Conservation (phyloP, 2,797 vertebrate species). For the Girardinus metallicus region DNA sequence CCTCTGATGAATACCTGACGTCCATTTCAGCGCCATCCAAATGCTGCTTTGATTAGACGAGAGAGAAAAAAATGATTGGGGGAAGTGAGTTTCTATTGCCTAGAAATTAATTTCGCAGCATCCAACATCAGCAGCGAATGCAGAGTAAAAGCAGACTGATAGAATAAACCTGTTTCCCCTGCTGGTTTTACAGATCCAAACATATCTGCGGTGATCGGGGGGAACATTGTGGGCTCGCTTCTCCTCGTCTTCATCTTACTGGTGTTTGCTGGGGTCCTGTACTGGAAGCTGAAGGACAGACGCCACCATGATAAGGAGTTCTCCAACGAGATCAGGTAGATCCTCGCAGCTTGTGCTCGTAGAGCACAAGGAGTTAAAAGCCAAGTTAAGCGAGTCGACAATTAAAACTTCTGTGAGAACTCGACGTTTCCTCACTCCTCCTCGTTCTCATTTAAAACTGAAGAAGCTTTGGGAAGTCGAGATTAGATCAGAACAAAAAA, state of each 20-base stretch:
- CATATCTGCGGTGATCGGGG: slow-evolving; percentile 83
- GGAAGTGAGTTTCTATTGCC: not conserved
- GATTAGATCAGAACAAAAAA: not conserved
- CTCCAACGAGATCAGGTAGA: slow-evolving; percentile 86
- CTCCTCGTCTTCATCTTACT: slow-evolving; percentile 83
- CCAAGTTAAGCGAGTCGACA: not conserved
- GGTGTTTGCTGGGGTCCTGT: slow-evolving; percentile 80
- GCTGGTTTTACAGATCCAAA: slow-evolving; percentile 72
- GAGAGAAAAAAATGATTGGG: not conserved
- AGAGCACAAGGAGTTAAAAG: too few relatives aligned
- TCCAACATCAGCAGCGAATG: not conserved
- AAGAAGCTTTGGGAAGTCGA: not conserved
- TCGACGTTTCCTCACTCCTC: not conserved
- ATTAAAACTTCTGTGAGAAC: not conserved
- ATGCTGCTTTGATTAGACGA: not conserved
- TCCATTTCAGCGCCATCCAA: not conserved
- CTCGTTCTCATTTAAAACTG: not conserved
- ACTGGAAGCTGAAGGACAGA: slow-evolving; percentile 79
- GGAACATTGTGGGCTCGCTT: slow-evolving; percentile 82
- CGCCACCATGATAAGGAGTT: slow-evolving; percentile 76
- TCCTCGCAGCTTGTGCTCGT: not conserved
- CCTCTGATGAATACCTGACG: not conserved
- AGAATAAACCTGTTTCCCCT: slow-evolving; percentile 15
- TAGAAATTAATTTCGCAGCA: not conserved
- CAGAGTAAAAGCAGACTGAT: not conserved